phyloP scores from a whole-genome alignment of 2,888 invertebrate genomes.

The Nysson spinosus region DNA sequence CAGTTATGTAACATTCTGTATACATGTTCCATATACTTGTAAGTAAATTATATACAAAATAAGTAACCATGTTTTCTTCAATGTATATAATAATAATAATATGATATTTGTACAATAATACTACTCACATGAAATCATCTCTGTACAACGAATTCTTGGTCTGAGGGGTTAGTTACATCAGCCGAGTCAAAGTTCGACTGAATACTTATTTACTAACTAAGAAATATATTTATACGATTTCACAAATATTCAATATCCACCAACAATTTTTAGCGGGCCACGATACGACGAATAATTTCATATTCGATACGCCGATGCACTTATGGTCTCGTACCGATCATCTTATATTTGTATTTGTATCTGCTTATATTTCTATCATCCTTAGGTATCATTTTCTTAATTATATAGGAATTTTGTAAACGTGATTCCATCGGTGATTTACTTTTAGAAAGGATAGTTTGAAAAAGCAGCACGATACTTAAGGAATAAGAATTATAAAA shows the following conservation, averaged over 20 bases:
- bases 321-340: conserved; percentile 59
- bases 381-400: too few relatives aligned
- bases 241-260: conserved; percentile 52
- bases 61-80: conserved; percentile 46
- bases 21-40: conserved; percentile 37
- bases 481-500: conserved; percentile 32
- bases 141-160: conserved; percentile 51
- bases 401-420: too few relatives aligned
- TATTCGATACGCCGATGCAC: conserved; percentile 37
- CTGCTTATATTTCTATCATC: too few relatives aligned
- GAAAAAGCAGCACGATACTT: too few relatives aligned
- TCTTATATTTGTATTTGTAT: too few relatives aligned
- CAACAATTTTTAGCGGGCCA: conserved; percentile 52
- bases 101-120: conserved; percentile 51
- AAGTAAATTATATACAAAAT: conserved; percentile 62
- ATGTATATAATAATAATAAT: conserved; percentile 39
- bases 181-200: conserved; percentile 13
- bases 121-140: conserved; percentile 43
- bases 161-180: conserved; percentile 47
- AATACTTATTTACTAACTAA: conserved; percentile 44
- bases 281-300: conserved; percentile 53
- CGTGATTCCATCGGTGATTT: too few relatives aligned
- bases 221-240: conserved; percentile 20
- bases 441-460: too few relatives aligned
- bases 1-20: too few relatives aligned